Conservation (phyloP, 2,888 invertebrate species). For the Gastrophysa polygoni region DNA sequence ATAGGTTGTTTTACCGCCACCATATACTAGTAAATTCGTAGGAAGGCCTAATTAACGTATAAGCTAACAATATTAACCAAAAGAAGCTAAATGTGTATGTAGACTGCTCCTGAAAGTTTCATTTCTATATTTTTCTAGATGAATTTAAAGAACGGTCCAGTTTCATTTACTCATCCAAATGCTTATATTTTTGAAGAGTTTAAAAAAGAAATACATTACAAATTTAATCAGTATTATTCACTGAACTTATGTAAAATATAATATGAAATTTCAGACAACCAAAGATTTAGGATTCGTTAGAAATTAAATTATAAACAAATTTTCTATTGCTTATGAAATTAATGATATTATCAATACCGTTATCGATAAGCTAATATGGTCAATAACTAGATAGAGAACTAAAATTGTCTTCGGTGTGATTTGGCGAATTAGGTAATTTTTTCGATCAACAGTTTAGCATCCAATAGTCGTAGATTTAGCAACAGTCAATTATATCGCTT, state of each 20-base stretch:
- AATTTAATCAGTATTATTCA: not conserved
- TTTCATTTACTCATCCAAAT: conserved; percentile 11
- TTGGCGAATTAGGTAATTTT: too few relatives aligned
- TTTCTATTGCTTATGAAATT: not conserved
- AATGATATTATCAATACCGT: not conserved
- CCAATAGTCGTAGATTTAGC: too few relatives aligned
- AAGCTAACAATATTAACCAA: conserved; percentile 42
- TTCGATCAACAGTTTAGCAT: too few relatives aligned
- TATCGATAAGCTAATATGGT: not conserved
- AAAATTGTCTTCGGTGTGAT: not conserved
- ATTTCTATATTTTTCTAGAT: conserved; percentile 34
- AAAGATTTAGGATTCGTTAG: not conserved
- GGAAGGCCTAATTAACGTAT: conserved; percentile 57
- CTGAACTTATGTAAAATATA: not conserved
- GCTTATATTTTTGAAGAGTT: conserved; percentile 7
- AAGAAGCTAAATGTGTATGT: conserved; percentile 27
- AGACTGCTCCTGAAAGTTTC: conserved; percentile 37
- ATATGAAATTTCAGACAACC: not conserved
- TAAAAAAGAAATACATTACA: conserved; percentile 1
- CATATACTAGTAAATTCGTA: conserved; percentile 46
- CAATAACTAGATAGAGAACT: not conserved
- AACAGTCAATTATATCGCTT: too few relatives aligned
- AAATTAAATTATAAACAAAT: not conserved
- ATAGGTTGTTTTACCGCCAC: conserved; percentile 6
- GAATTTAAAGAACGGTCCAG: conserved; percentile 30